phyloP scores from a whole-genome alignment of 2,797 vertebrate species.

The Nannoperca obscura region DNA sequence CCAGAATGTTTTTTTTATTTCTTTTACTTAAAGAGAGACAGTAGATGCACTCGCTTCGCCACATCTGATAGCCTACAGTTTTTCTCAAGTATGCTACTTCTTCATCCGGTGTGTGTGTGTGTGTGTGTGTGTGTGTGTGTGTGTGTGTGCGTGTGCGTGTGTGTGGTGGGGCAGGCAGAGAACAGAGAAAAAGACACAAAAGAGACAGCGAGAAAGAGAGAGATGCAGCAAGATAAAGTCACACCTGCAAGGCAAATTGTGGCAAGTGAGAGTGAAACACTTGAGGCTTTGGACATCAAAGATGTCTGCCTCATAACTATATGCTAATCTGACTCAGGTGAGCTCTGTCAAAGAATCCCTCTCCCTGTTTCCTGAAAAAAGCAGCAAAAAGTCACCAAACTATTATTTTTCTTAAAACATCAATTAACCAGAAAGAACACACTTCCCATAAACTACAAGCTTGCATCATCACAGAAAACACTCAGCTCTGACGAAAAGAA shows the following conservation, averaged over 20 bases:
- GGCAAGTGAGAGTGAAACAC: constrained; percentile 68
- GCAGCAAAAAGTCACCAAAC: constrained; percentile 34
- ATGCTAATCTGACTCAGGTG: constrained; percentile 78
- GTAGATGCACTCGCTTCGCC: constrained; percentile 14
- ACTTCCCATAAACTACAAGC: constrained; percentile 69
- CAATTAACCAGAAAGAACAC: constrained; percentile 61
- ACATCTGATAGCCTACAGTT: constrained; percentile 1
- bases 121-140: constrained; percentile 20
- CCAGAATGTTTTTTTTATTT: background rate
- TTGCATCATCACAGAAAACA: constrained; percentile 42
- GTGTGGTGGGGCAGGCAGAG: constrained; percentile 16
- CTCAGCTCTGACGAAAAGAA: constrained; percentile 18
- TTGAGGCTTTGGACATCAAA: constrained; percentile 62
- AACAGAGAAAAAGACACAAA: constrained; percentile 10
- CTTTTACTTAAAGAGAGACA: constrained; percentile 8
- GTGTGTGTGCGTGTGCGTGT: constrained; percentile 1
- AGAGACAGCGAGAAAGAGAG: background rate
- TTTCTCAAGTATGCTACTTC: constrained; percentile 15
- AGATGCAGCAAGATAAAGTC: constrained; percentile 30
- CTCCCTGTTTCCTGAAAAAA: constrained; percentile 76
- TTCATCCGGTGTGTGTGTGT: constrained; percentile 28
- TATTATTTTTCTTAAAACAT: constrained; percentile 46
- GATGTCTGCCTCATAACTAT: constrained; percentile 46
- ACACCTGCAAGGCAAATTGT: background rate
- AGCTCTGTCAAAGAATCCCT: constrained; percentile 56